Conservation (phyloP, 2,888 invertebrate genomes). For the Phaedon cochleariae region DNA sequence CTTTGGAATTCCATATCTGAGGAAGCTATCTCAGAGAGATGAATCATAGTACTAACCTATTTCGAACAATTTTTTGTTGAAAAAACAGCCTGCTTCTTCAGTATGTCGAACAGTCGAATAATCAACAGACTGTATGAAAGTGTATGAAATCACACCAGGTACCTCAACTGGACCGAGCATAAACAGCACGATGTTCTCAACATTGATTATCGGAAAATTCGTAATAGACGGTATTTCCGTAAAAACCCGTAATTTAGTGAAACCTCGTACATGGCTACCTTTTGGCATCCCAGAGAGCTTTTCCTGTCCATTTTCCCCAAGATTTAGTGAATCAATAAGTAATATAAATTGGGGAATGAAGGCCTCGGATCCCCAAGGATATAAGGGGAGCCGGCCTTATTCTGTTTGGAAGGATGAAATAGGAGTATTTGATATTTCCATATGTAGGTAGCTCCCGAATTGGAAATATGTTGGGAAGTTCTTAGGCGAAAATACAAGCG, state of each 20-base stretch:
- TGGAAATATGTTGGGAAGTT: not conserved
- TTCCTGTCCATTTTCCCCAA: not conserved
- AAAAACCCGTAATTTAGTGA: constrained; percentile 2
- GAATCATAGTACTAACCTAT: too few species aligned
- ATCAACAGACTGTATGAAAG: too few species aligned
- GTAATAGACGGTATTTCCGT: constrained; percentile 2
- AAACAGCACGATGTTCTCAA: not conserved
- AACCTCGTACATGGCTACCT: not conserved
- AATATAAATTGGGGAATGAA: constrained; percentile 2
- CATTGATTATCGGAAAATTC: not conserved
- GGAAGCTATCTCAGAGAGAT: too few species aligned
- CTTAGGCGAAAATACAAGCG: not conserved
- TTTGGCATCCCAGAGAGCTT: constrained; percentile 2
- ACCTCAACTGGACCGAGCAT: not conserved
- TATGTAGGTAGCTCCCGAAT: not conserved
- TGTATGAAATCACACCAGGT: too few species aligned
- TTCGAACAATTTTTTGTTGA: too few species aligned
- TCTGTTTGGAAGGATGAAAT: not conserved
- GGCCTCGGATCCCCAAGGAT: not conserved
- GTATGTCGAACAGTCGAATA: too few species aligned
- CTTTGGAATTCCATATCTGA: too few species aligned
- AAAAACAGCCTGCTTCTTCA: too few species aligned
- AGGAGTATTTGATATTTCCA: not conserved
- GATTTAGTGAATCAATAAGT: constrained; percentile 2
- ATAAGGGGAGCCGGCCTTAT: not conserved